Evolutionary conservation across 2,888 invertebrate genomes (phyloP), one percentile per base, ranked within the genome.

Genomic region (Melanophora roralis): DNA sequence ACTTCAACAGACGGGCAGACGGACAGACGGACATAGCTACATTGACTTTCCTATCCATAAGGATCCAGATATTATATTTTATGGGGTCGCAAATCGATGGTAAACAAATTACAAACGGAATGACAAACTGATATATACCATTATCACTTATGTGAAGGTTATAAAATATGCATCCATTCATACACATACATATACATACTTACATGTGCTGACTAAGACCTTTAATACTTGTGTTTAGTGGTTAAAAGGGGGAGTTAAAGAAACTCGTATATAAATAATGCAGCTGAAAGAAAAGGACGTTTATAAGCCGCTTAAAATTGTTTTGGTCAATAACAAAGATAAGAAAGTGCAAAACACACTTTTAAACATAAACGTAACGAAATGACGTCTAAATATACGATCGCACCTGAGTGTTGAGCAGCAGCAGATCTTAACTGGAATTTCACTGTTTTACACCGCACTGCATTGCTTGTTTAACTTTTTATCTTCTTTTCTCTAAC

Each of bases 221-320:
- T 27, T 27, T 27, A 6, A 6, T 27, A 27, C 6, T 27, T n/a
- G n/a, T n/a, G n/a, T 43, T 51, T 71, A 21, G 55, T 67, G 32
- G 27, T 11, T 47, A 21, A 55, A 55, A 55, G 55, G 53, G 67
- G 68, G 60, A 64, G 67, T 69, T 69, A 49, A 19, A 36, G 8
- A 9, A 72, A 27, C 45, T 45, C 53, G 32, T 69, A 62, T 76
- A 76, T 69, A 69, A 76, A 76, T 69, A 47, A 47, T 57, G 1
- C 64, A 49, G 32, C 55, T 76, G 69, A 64, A 57, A 40, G 27
- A 55, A 64, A 69, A 57, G 69, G 76, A 76, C 76, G 76, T 76
- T 76, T 76, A 76, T 76, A 76, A 76, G 76, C 76, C 69, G 76
- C 76, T 77, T 77, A 77, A 77, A 77, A 77, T 71, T 77, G 69